Base-by-base conservation (phyloP, 2,113 vertebrate species). In the Sander vitreus region DNA sequence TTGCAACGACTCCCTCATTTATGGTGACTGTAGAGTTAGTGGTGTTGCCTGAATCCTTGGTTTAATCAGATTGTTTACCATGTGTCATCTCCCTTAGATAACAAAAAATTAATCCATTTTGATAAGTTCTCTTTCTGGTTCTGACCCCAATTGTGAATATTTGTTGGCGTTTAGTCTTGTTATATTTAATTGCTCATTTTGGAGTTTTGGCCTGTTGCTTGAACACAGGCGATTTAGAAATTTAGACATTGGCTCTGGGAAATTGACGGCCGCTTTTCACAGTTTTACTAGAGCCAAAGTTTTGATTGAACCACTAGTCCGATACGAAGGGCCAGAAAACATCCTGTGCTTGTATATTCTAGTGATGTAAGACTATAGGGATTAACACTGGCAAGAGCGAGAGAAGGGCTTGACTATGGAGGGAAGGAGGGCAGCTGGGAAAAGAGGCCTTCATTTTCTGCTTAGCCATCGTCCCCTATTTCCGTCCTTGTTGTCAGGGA, bases 381-480 rank as follows among this genome's bases (percentile, higher is more conserved):
- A n/a, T 14, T n/a, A 53, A 39, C 21, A 6, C n/a, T 33, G 25
- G 18, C 55, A 71, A 21, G n/a, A 36, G 36, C 21, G 0, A 23
- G 7, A 39, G 18, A 43, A 48, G 15, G 23, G 3, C 5, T 11
- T 14, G 45, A 36, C 51, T 33, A 43, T 43, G 39, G 9, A 43
- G 9, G 39, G 19, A 15, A 74, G 10, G 59, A 33, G 36, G 65
- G 50, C 60, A 70, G 73, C 79, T 59, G 51, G 12, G 33, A 16
- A 21, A 62, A 59, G 62, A 12, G 51, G 25, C 65, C 76, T 80
- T 53, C 4, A 47, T 23, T 66, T 88, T 91, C 60, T 87, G 91
- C 90, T 86, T 54, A 83, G 79, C 53, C 57, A 80, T 68, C 75
- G 3, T 16, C 80, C 65, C 59, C 85, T 93, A 94, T 94, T 93